Conservation (phyloP, 2,888 invertebrate species). For the Melieria picta region DNA sequence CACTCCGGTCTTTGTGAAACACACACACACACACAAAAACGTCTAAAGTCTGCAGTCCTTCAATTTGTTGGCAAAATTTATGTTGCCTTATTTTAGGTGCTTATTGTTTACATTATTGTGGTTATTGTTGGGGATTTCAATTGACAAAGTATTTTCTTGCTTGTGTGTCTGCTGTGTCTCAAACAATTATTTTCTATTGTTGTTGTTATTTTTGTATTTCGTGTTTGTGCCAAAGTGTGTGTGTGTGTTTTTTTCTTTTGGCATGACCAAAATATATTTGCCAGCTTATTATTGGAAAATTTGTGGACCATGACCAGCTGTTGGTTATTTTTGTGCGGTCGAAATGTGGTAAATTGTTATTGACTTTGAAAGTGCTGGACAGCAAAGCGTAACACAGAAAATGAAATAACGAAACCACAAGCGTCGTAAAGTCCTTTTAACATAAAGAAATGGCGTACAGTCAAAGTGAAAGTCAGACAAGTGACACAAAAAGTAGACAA, state of each 20-base stretch:
- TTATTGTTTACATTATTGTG: not conserved
- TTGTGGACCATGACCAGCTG: slow-evolving; percentile 48
- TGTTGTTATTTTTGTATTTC: not conserved
- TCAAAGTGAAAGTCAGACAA: not conserved
- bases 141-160: slow-evolving; percentile 1
- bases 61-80: not conserved
- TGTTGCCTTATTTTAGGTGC: slow-evolving; percentile 2
- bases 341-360: slow-evolving; percentile 57
- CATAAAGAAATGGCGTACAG: too few species aligned
- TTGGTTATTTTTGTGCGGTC: slow-evolving; percentile 31
- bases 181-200: not conserved
- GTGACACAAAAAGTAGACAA: not conserved
- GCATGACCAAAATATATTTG: slow-evolving; percentile 14
- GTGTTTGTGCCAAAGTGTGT: not conserved
- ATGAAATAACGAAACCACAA: not conserved
- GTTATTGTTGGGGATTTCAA: too few species aligned
- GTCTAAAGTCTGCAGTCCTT: not conserved
- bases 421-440: too few species aligned
- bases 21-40: not conserved
- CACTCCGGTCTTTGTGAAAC: too few species aligned
- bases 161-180: not conserved
- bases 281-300: slow-evolving; percentile 56
- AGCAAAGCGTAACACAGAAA: slow-evolving; percentile 14
- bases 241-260: slow-evolving; percentile 1
- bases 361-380: slow-evolving; percentile 43